Conservation (phyloP, 1,140 invertebrate genomes). For the Chrysoperla carnea region DNA sequence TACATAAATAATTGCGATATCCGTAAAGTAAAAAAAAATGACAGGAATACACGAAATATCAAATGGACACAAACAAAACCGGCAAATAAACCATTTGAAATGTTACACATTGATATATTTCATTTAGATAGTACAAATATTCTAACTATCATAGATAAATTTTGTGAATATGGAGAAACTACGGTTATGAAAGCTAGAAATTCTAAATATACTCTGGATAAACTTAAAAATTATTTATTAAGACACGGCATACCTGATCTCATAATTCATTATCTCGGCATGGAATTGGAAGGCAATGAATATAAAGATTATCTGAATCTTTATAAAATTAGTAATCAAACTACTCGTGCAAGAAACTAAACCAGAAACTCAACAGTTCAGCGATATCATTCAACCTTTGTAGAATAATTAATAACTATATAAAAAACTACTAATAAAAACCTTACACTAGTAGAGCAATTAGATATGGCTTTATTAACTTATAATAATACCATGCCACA, state of each 20-base stretch:
- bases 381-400: conserved; percentile 2
- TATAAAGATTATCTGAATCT: conserved; percentile 1
- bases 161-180: conserved; percentile 1
- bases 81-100: neutral
- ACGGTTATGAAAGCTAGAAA: no score
- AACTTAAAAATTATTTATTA: no score
- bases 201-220: no score
- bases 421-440: no score
- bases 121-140: neutral
- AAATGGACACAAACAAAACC: neutral
- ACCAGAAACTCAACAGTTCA: neutral
- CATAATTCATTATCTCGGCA: neutral
- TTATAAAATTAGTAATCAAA: conserved; percentile 4
- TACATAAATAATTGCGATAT: neutral
- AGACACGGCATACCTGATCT: no score
- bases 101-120: neutral
- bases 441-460: no score
- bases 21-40: neutral
- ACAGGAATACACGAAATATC: neutral
- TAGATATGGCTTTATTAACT: no score
- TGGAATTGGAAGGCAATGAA: conserved; percentile 1
- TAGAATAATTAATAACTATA: conserved; percentile 1
- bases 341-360: neutral
- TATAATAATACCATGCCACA: no score
- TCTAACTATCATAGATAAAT: conserved; percentile 1